Evolutionary conservation across 2,888 invertebrate species (phyloP).

Genomic region (Agriopis aurantiaria): DNA sequence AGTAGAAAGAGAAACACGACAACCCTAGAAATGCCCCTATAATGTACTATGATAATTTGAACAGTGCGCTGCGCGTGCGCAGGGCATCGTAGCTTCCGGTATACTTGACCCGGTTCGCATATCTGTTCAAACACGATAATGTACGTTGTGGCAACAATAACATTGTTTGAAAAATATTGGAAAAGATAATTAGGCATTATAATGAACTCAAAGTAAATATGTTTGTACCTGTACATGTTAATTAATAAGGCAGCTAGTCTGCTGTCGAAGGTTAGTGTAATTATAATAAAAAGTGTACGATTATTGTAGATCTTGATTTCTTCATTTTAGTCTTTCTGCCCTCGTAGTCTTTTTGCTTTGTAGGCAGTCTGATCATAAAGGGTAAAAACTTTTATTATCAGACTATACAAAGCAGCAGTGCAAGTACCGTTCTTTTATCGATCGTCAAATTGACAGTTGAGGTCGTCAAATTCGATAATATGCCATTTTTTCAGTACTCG

Average conservation of each 20-base stretch:
- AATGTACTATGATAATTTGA: constrained; percentile 65
- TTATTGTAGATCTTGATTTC: no score
- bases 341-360: no score
- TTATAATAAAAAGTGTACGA: background rate
- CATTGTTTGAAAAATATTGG: constrained; percentile 39
- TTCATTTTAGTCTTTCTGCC: no score
- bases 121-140: constrained; percentile 54
- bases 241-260: background rate
- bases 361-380: no score
- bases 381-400: no score
- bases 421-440: no score
- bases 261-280: background rate
- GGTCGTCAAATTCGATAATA: no score
- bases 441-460: no score
- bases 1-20: background rate
- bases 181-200: constrained; percentile 42
- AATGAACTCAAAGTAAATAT: constrained; percentile 5
- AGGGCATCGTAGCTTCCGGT: constrained; percentile 72
- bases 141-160: constrained; percentile 50
- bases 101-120: constrained; percentile 79
- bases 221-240: constrained; percentile 1
- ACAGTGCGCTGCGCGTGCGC: constrained; percentile 72
- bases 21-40: constrained; percentile 44
- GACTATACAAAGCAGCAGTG: no score
- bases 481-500: no score